Percentiles rank a stretch among this genome's conserved stretches.
These are phyloP conservation scores for Actinopyga echinites DNA, from an alignment of 53 echinoderm and acorn worm species.

Conservation along the genomic window DNA sequence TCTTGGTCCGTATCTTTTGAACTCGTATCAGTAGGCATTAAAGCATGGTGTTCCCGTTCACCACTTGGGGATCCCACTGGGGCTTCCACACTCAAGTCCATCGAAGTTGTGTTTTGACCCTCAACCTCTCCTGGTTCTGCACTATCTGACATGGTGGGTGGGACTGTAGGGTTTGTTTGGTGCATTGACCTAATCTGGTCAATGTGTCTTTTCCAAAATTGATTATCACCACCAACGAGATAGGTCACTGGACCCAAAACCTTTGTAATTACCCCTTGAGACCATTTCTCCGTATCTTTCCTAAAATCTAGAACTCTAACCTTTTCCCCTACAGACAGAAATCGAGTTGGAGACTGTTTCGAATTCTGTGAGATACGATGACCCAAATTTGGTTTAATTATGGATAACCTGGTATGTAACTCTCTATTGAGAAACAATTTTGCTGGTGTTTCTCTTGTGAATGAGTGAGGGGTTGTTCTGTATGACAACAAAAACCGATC, in stretches of 20 bases:
- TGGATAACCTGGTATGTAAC: background rate
- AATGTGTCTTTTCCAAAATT: slow-evolving; percentile 18
- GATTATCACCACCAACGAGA: background rate
- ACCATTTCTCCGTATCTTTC: background rate
- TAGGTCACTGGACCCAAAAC: slow-evolving; percentile 26
- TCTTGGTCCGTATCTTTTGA: too few relatives aligned
- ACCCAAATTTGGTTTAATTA: background rate
- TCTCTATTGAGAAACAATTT: background rate
- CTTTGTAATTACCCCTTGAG: background rate
- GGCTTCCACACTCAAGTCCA: too few relatives aligned
- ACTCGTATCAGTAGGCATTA: too few relatives aligned
- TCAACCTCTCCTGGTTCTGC: too few relatives aligned
- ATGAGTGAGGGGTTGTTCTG: background rate
- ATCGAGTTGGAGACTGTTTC: background rate
- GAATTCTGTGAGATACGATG: background rate
- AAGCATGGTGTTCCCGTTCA: too few relatives aligned
- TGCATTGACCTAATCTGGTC: slow-evolving; percentile 22
- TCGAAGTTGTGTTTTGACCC: too few relatives aligned
- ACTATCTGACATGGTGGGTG: too few relatives aligned
- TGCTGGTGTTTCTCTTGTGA: background rate
- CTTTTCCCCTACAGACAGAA: background rate
- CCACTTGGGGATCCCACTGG: too few relatives aligned
- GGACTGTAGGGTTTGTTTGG: background rate
- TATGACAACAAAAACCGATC: background rate
- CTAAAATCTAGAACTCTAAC: slow-evolving; percentile 31